A percentile compares a stretch with the other conserved stretches of the same genome.
phyloP scores from a whole-genome alignment of 2,888 invertebrate species.

The Patella depressa region DNA sequence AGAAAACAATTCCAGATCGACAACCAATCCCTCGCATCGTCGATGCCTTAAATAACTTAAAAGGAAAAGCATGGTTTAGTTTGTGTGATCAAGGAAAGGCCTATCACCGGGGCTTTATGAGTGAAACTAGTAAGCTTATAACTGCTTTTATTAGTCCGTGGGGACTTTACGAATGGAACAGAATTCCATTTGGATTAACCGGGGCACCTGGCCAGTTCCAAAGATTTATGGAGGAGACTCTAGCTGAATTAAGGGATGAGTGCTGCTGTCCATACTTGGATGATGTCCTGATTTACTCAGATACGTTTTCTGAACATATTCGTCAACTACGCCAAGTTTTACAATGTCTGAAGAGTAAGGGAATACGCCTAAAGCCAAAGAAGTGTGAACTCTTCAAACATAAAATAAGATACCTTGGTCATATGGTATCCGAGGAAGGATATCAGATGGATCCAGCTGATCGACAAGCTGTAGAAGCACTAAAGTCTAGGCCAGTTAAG shows the following conservation, averaged over 20 bases:
- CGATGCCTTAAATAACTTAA: no score
- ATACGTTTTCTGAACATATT: constrained; percentile 24
- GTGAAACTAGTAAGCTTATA: no score
- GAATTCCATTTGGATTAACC: no score
- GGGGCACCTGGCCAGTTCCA: constrained; percentile 15
- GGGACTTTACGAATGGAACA: no score
- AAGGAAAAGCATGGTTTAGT: no score
- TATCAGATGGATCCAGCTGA: constrained; percentile 28
- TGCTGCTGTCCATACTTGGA: constrained; percentile 31
- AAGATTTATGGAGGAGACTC: constrained; percentile 32
- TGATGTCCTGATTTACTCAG: constrained; percentile 29
- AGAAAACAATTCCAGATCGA: no score
- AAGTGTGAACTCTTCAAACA: constrained; percentile 33
- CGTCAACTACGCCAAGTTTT: constrained; percentile 22
- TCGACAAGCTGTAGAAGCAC: constrained; percentile 23
- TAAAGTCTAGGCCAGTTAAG: constrained; percentile 23
- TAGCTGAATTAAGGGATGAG: constrained; percentile 22
- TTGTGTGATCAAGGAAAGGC: no score
- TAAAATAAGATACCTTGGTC: constrained; percentile 37
- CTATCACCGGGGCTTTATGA: no score
- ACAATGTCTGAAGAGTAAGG: constrained; percentile 20
- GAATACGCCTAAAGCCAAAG: constrained; percentile 34
- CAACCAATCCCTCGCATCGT: no score
- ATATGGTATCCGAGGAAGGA: constrained; percentile 33
- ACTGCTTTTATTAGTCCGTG: no score